Evolutionary conservation across 2,113 vertebrate species (phyloP), one percentile per base, ranked within the genome.

Genomic region (Camarhynchus parvulus): DNA sequence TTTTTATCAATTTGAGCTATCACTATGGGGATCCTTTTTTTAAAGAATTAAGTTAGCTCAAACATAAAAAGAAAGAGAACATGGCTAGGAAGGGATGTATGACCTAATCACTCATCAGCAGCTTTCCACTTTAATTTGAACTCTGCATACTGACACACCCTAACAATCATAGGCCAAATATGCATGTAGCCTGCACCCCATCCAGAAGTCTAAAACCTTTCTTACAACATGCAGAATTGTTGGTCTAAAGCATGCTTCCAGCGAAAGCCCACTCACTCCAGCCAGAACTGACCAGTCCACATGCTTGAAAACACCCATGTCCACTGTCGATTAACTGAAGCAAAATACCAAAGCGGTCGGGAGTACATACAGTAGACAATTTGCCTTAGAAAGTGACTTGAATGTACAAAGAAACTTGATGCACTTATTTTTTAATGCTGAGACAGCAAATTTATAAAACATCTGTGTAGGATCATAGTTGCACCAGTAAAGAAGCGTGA

Each of bases 381-480:
- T 98, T 98, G 98, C 99, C 99, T 99, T 99, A 99, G 98, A 98
- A 98, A 98, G 98, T 98, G 96, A 98, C 98, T 97, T 99, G 99
- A 99, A 99, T 99, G 99, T 99, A 98, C 97, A 99, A 98, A 98
- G 97, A 98, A 98, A 98, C 97, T 97, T 97, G 97, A 98, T 98
- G 98, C 98, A 98, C 98, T 98, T 98, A 98, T 98, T 98, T 97
- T 98, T 97, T 98, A 98, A 97, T 91, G 96, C 87, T 72, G 95
- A 98, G 97, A 97, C 96, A 98, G 97, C 97, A 94, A 96, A 97
- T 98, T 98, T 97, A 95, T 98, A 97, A 97, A 98, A 94, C 97
- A 98, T 96, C 97, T 90, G 28, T 97, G 95, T 97, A 98, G 97
- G 97, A 97, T 95, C 97, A 92, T 97, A 97, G 96, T 97, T 97